Evolutionary conservation across 2,797 vertebrate genomes (phyloP).

Genomic region (Knipowitschia caucasica): DNA sequence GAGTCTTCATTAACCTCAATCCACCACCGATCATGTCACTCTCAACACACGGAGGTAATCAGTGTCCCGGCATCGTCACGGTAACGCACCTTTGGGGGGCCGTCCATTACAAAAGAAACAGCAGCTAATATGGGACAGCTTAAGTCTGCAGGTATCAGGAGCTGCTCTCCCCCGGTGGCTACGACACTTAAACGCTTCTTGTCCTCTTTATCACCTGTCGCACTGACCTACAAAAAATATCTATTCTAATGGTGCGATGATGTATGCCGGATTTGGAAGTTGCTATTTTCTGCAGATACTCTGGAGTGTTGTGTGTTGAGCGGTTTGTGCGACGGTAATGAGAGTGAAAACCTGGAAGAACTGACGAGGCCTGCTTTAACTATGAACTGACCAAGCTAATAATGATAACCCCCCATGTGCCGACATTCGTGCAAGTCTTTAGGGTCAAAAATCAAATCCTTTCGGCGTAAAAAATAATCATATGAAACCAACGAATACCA

Average conservation of each 20-base stretch:
- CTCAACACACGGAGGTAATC: slow-evolving; percentile 42
- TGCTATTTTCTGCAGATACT: background rate
- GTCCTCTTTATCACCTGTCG: slow-evolving; percentile 32
- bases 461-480: too few species aligned
- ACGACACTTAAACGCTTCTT: slow-evolving; percentile 13
- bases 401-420: too few species aligned
- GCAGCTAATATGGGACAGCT: slow-evolving; percentile 51
- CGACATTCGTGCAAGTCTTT: too few species aligned
- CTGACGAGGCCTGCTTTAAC: too few species aligned
- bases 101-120: slow-evolving; percentile 54
- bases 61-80: slow-evolving; percentile 30
- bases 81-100: slow-evolving; percentile 31
- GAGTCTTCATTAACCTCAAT: slow-evolving; percentile 49
- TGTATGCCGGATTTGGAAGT: background rate
- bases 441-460: too few species aligned
- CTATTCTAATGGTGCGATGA: background rate
- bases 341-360: too few species aligned
- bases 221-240: slow-evolving; percentile 48
- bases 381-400: too few species aligned
- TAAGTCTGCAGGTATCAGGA: slow-evolving; percentile 53
- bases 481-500: too few species aligned
- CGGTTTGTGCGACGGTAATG: too few species aligned
- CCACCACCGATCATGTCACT: slow-evolving; percentile 26
- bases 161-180: slow-evolving; percentile 26
- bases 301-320: background rate